Conservation (phyloP, 2,113 vertebrate genomes). For the Oreochromis tanganicae region DNA sequence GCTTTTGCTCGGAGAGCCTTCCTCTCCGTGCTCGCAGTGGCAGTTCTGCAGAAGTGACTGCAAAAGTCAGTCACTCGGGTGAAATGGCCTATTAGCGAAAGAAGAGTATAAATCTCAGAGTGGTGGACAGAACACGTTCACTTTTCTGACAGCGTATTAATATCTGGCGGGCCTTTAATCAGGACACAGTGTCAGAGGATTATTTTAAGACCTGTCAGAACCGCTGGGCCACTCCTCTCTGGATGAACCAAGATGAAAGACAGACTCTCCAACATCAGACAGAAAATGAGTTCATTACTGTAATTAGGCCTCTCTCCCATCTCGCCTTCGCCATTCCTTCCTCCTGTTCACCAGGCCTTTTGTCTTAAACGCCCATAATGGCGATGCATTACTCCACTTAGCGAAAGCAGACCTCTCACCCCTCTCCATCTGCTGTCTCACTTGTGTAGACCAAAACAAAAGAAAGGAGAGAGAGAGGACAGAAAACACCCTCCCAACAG, state of each 20-base stretch:
- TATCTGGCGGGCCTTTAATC: constrained; percentile 57
- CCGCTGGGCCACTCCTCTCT: constrained; percentile 32
- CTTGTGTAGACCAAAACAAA: constrained; percentile 21
- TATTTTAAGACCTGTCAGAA: constrained; percentile 67
- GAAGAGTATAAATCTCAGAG: constrained; percentile 20
- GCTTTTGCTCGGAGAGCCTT: neutral
- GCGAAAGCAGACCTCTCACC: constrained; percentile 46
- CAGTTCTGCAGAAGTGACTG: neutral
- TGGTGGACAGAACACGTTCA: constrained; percentile 20
- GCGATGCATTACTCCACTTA: constrained; percentile 54
- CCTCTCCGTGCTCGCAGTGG: neutral
- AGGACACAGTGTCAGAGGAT: constrained; percentile 66
- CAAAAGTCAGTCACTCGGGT: neutral
- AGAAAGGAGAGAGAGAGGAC: neutral
- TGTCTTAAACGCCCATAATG: constrained; percentile 66
- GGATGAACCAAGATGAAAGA: constrained; percentile 53
- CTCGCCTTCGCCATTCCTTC: constrained; percentile 1
- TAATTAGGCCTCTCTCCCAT: constrained; percentile 61
- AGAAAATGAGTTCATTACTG: constrained; percentile 68
- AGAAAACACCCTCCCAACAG: constrained; percentile 45
- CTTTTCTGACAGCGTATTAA: constrained; percentile 49
- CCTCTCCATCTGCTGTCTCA: constrained; percentile 52
- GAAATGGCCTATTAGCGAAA: constrained; percentile 3
- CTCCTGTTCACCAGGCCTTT: constrained; percentile 31
- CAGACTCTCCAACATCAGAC: constrained; percentile 34